Evolutionary conservation across 2,797 vertebrate species (phyloP), one percentile per base, ranked within the genome.

Genomic region (Trichosurus vulpecula): DNA sequence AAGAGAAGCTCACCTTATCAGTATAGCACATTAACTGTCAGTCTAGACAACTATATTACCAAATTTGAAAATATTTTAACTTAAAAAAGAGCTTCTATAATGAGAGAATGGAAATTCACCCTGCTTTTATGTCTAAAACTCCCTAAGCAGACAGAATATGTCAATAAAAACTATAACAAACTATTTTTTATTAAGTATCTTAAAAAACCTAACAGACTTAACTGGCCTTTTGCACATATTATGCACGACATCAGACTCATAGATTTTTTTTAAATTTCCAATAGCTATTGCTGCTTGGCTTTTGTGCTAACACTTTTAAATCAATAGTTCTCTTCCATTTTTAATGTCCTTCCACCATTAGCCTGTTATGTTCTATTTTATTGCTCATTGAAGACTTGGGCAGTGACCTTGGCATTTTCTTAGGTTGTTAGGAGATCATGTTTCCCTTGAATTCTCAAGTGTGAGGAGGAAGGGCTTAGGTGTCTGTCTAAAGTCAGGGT

Each of bases 241-340:
- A 66, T 92, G 90, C 95, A 81, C 98, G 98, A 95, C 31, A 92
- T 92, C 54, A 8, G 90, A 94, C 66, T 93, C 93, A 87, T 41
- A 93, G 56, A 95, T 25, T 81, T 74, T 74, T n/a, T 12, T n/a
- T 16, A 9, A 57, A 56, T 97, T 96, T 96, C 97, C 96, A 97
- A 91, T 98, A 98, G 96, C 94, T 97, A 95, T 74, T 98, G 94
- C 94, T 97, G 91, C 96, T 98, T 98, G 94, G 90, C 96, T 97
- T 97, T 97, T 97, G 90, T 58, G 12, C 96, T 91, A 96, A 92
- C 96, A 98, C 94, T 96, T 97, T 98, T 95, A 96, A 98, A 98
- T 99, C 98, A 97, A 98, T 98, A 98, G 91, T 89, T 97, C 95
- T 97, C 98, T 98, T 99, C 90, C 98, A 98, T 99, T 98, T 98